Evolutionary conservation across 2,113 vertebrate genomes (phyloP).

Genomic region (Amia ocellicauda): DNA sequence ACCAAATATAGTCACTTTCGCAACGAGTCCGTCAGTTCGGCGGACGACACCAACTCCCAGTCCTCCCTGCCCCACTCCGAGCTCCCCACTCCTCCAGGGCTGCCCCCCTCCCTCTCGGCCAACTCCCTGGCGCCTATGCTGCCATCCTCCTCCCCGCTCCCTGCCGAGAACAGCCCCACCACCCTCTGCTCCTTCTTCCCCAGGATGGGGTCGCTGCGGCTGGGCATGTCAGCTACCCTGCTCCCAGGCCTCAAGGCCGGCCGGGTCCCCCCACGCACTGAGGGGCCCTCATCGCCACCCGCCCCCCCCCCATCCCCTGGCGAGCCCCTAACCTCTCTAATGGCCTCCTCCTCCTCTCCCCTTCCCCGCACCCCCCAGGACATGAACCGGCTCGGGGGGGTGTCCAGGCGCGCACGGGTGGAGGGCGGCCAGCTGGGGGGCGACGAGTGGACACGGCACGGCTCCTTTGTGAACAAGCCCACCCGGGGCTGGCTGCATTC

Average conservation of each 20-base stretch:
- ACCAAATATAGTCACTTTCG: conserved; percentile 91
- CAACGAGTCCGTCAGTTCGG: conserved; percentile 84
- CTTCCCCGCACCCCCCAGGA: conserved; percentile 86
- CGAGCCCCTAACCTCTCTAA: background rate
- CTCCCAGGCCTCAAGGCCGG: conserved; percentile 67
- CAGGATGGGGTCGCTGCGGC: conserved; percentile 83
- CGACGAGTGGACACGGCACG: conserved; percentile 97
- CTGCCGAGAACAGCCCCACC: conserved; percentile 81
- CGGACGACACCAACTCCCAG: conserved; percentile 62
- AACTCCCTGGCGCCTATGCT: conserved; percentile 77
- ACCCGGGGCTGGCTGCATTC: conserved; percentile 94
- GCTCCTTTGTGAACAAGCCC: conserved; percentile 97
- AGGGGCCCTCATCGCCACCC: no score
- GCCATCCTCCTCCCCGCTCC: conserved; percentile 61
- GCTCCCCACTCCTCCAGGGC: conserved; percentile 56
- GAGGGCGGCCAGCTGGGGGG: conserved; percentile 95
- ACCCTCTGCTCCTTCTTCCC: conserved; percentile 95
- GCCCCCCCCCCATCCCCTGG: no score
- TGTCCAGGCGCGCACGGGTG: conserved; percentile 86
- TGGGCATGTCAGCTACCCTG: conserved; percentile 78
- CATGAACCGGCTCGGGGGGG: conserved; percentile 97
- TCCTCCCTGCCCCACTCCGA: conserved; percentile 66
- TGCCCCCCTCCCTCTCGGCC: conserved; percentile 74
- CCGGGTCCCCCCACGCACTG: conserved; percentile 29
- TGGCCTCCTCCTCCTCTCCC: conserved; percentile 52